phyloP scores from a whole-genome alignment of 2,797 vertebrate genomes.

The Hemitrygon akajei region DNA sequence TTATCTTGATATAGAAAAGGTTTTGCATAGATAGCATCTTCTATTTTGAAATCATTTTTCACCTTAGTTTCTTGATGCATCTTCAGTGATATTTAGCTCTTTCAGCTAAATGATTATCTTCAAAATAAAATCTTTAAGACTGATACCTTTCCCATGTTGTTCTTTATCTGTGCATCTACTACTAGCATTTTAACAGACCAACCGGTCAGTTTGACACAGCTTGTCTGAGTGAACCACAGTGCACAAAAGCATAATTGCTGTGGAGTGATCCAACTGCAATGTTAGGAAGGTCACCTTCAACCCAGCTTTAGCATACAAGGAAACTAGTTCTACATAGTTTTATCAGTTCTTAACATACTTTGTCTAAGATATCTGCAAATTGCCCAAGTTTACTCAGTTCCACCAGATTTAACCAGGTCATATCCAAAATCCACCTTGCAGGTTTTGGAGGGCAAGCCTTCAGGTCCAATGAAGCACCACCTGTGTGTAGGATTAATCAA shows the following conservation, averaged over 20 bases:
- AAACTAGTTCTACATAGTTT: neutral
- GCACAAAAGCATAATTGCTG: neutral
- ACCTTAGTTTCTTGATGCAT: neutral
- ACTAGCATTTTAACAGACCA: neutral
- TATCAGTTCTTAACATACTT: slow-evolving; percentile 56
- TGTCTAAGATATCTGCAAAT: slow-evolving; percentile 82
- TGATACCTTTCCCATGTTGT: neutral
- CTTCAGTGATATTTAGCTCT: neutral
- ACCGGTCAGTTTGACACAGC: neutral
- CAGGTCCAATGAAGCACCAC: slow-evolving; percentile 86
- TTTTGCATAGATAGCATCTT: neutral
- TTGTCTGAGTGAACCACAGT: neutral
- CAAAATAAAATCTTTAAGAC: neutral
- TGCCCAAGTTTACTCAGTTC: slow-evolving; percentile 84
- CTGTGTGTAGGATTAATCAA: slow-evolving; percentile 50
- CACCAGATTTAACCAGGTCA: slow-evolving; percentile 94
- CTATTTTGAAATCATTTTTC: neutral
- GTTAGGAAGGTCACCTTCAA: neutral
- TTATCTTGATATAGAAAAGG: neutral
- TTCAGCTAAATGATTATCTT: neutral
- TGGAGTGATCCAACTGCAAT: neutral
- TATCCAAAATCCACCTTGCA: slow-evolving; percentile 89
- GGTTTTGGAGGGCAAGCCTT: slow-evolving; percentile 86
- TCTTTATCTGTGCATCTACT: neutral
- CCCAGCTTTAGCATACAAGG: neutral